Base-by-base conservation (phyloP, 1,140 invertebrate species). In the Ooceraea biroi region DNA sequence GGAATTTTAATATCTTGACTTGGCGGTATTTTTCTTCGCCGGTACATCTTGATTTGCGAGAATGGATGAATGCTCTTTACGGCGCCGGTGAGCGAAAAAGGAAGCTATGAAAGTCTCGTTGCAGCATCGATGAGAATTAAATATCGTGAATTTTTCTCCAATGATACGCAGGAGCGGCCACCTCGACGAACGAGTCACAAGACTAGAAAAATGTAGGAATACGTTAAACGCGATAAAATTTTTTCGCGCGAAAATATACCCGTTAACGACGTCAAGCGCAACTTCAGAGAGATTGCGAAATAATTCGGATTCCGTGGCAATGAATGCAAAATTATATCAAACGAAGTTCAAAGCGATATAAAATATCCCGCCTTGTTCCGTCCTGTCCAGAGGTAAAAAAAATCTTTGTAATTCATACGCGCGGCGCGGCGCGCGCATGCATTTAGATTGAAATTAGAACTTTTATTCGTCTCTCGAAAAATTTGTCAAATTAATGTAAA, bases 1-100 rank as follows among this genome's bases (percentile, higher is more conserved):
- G 63, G 71, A 87, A 88, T 88, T 88, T 88, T 88, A 88, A 88
- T 88, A 88, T 85, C 76, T 82, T 82, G 63, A 46, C 74, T 87
- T 76, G 82, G 58, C 83, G 82, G 50, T 88, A 65, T 88, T 88
- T 85, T 82, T 77, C 78, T 76, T 50, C 44, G 52, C 48, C 19
- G 72, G 30, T 78, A 68, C 82, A 77, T 76, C 74, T 84, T 41
- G 60, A 68, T 71, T 84, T 41, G 61, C 55, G 50, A 27, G 22
- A 69, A 80, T 50, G 46, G 74, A 71, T 48, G 66, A 74, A 69
- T 57, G 74, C 68, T 60, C 57, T 36, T 50, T 50, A 27, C n/a
- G 27, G 36, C 52, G 72, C 46, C 72, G 41, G 14, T 14, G 27
- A 77, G 25, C 41, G 36, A 36, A 83, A 77, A 76, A 76, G 19